Conservation (phyloP, 2,888 invertebrate species). For the Tyria jacobaeae region DNA sequence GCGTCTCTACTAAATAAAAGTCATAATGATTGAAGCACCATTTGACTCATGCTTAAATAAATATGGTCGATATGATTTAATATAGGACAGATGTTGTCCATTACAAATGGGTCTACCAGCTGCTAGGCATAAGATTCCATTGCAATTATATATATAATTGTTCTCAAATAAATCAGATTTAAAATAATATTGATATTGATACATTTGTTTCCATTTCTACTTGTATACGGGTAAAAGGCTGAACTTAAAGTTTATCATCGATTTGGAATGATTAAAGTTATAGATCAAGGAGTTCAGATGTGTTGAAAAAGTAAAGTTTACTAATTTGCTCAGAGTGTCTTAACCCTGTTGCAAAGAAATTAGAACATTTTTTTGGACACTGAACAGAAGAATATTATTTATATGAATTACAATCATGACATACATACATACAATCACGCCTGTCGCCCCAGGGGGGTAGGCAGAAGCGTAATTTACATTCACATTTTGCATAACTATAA, state of each 20-base stretch:
- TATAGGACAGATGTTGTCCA: constrained; percentile 12
- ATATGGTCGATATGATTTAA: constrained; percentile 2
- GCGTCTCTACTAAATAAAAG: background rate
- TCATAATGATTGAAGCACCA: background rate
- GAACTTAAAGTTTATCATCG: background rate
- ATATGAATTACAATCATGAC: too few species aligned
- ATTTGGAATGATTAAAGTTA: background rate
- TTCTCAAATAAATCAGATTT: constrained; percentile 6
- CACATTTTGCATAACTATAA: too few species aligned
- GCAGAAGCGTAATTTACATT: too few species aligned
- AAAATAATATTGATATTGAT: background rate
- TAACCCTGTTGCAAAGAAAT: too few species aligned
- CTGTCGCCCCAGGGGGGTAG: too few species aligned
- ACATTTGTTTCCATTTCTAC: background rate
- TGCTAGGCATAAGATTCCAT: constrained; percentile 10
- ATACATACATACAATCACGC: too few species aligned
- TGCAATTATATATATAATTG: constrained; percentile 12
- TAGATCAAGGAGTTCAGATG: too few species aligned
- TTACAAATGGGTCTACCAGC: constrained; percentile 11
- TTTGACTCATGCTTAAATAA: background rate
- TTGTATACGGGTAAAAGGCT: background rate
- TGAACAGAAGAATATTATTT: too few species aligned
- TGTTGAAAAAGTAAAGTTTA: too few species aligned
- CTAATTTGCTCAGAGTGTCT: too few species aligned
- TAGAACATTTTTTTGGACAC: too few species aligned